Base-by-base conservation (phyloP, 53 echinoderm and acorn worm genomes). In the Pentamera pediparva region DNA sequence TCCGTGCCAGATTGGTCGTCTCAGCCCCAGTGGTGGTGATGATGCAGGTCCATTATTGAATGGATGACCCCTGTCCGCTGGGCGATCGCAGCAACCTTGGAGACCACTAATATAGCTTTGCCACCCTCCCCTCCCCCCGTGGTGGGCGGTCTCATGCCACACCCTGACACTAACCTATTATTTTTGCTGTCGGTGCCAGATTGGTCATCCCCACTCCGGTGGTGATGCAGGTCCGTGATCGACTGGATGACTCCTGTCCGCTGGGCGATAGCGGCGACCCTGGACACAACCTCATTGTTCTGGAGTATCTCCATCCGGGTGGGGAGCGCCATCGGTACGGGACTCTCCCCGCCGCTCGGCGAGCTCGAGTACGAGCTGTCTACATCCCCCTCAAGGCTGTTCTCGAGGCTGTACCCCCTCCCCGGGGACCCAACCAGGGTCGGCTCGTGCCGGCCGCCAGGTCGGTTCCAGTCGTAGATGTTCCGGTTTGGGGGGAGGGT, bases 331-430 rank as follows among this genome's bases (percentile, higher is more conserved):
- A 58, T 80, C 10, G 87, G 77, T 3, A 87, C 90, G 25, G 94
- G 90, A 39, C 87, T 87, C 39, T 89, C 89, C 4, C 94, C 90
- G 9, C 90, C 84, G 50, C 94, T 94, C 17, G 89, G 90, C 4
- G 94, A 94, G 64, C 94, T 94, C 56, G 89, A 93, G 43, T 93
- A 89, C 3, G 93, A 93, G 60, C 89, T 89, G 52, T 93, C 93
- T 62, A 89, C 89, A 67, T 93, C 93, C 1, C 85, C 84, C 29
- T 93, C 93, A 8, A 93, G 62, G 34, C 89, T 84, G 40, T 80
- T 69, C 37, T 89, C 89, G 22, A 86, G 37, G 45, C 53, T 78
- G 52, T 50, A 63, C 8, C 54, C 65, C 51, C 67, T 52, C n/a
- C 65, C 38, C 22, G 78, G 47, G 12, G 78, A 78, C 43, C 87